Evolutionary conservation across 2,113 vertebrate genomes (phyloP).

Genomic region (Albula glossodonta): DNA sequence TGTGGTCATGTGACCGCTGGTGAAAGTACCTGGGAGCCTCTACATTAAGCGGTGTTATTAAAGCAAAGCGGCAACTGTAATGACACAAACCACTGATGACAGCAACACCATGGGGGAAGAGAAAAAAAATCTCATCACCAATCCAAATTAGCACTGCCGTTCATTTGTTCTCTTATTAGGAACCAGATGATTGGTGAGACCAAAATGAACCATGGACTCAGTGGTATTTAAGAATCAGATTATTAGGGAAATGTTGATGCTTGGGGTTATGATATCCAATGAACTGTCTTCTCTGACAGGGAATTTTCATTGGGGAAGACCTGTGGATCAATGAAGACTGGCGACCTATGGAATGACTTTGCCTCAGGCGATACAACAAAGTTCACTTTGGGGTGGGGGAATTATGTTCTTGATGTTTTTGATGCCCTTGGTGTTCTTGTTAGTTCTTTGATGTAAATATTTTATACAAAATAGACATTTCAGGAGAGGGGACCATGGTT

Average conservation of each 20-base stretch:
- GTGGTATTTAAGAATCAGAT: background rate
- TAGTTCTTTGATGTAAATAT: too few species aligned
- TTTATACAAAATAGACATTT: too few species aligned
- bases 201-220: background rate
- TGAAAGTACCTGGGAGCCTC: background rate
- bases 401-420: too few species aligned
- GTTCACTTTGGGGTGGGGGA: background rate
- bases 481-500: too few species aligned
- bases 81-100: background rate
- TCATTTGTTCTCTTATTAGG: background rate
- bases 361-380: background rate
- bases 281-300: background rate
- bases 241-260: background rate
- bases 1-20: background rate
- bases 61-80: background rate
- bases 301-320: too few species aligned
- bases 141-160: background rate
- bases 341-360: background rate
- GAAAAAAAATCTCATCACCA: background rate
- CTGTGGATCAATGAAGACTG: background rate
- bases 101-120: too few species aligned
- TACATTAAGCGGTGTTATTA: background rate
- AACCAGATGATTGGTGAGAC: background rate
- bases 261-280: background rate
- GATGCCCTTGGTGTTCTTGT: too few species aligned